These are phyloP conservation scores for Crenuchus spilurus DNA, from an alignment of 2,797 vertebrate genomes.

Conservation along the genomic window DNA sequence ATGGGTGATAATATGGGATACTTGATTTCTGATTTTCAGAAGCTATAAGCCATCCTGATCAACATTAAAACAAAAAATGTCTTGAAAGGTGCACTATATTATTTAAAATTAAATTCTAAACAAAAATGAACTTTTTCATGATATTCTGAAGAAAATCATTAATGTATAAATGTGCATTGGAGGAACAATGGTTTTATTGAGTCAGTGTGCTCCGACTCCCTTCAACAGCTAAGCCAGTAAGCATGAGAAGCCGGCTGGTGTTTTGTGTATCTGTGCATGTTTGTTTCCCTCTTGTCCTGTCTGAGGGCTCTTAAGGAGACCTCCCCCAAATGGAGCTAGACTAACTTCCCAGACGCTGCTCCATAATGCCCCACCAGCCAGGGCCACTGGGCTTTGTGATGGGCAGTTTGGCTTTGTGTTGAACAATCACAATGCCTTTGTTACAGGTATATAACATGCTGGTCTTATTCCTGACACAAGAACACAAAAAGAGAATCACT, in stretches of 20 bases:
- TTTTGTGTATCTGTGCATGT: slow-evolving; percentile 40
- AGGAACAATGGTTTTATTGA: slow-evolving; percentile 23
- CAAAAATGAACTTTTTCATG: no score
- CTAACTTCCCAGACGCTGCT: slow-evolving; percentile 42
- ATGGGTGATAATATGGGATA: no score
- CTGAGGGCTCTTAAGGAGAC: slow-evolving; percentile 54
- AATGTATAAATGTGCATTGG: no score
- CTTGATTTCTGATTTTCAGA: no score
- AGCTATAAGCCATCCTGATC: no score
- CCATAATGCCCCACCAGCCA: slow-evolving; percentile 14
- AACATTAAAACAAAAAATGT: no score
- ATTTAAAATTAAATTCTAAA: no score
- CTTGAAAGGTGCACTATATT: no score
- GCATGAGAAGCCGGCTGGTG: slow-evolving; percentile 21
- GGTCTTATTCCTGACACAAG: slow-evolving; percentile 28
- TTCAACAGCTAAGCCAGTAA: background rate
- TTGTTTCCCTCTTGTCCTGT: slow-evolving; percentile 47
- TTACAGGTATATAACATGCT: slow-evolving; percentile 28
- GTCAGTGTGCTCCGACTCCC: slow-evolving; percentile 2
- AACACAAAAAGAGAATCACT: slow-evolving; percentile 12
- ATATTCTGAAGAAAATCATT: no score
- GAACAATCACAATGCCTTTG: slow-evolving; percentile 28
- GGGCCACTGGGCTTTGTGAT: slow-evolving; percentile 22
- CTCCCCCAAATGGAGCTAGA: slow-evolving; percentile 45
- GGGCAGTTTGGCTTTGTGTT: slow-evolving; percentile 26